Conservation (phyloP, 2,113 vertebrate species). For the Chaetodon trifascialis region DNA sequence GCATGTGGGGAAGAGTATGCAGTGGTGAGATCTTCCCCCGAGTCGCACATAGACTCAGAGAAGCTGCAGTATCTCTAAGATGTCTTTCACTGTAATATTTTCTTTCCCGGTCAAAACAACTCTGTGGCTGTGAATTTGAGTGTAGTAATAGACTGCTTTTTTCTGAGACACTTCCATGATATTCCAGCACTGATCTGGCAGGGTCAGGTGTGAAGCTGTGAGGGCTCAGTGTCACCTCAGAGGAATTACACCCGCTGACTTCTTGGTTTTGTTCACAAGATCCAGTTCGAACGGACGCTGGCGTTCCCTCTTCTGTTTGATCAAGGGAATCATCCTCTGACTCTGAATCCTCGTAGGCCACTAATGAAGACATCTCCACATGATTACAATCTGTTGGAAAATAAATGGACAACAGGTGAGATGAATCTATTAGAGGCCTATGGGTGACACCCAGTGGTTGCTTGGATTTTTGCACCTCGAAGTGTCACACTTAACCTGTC, state of each 20-base stretch:
- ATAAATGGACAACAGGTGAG: neutral
- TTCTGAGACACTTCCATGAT: constrained; percentile 16
- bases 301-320: neutral
- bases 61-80: constrained; percentile 20
- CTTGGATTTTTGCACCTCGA: neutral
- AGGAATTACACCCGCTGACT: neutral
- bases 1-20: neutral
- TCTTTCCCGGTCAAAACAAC: constrained; percentile 1
- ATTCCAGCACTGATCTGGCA: constrained; percentile 3
- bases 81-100: neutral
- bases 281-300: constrained; percentile 12
- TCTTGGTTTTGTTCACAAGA: constrained; percentile 22
- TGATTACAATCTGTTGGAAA: constrained; percentile 23
- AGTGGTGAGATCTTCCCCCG: neutral
- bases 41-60: constrained; percentile 14
- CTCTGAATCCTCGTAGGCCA: constrained; percentile 94
- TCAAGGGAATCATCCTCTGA: constrained; percentile 84
- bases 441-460: constrained; percentile 64
- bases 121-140: constrained; percentile 13
- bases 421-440: constrained; percentile 11
- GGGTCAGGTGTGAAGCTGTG: neutral
- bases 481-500: neutral
- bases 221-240: neutral
- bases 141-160: neutral
- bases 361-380: constrained; percentile 88